Evolutionary conservation across 2,888 invertebrate genomes (phyloP).

Genomic region (Beris chalybata): DNA sequence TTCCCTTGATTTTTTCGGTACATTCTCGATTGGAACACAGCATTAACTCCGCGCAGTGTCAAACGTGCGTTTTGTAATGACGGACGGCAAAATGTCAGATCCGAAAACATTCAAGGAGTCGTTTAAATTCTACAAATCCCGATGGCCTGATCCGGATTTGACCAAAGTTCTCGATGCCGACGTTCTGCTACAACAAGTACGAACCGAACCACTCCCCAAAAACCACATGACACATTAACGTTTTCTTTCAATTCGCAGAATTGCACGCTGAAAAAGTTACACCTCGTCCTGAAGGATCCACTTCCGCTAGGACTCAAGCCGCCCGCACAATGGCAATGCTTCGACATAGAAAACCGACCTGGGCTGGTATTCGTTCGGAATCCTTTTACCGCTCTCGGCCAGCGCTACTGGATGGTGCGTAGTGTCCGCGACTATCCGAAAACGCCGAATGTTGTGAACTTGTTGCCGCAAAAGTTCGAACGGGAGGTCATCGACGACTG

Average conservation of each 20-base stretch:
- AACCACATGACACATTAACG: neutral
- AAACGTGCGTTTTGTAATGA: no score
- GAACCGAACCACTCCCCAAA: no score
- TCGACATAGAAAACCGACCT: conserved; percentile 62
- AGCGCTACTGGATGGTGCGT: conserved; percentile 80
- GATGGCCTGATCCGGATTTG: conserved; percentile 65
- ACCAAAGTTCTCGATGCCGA: conserved; percentile 65
- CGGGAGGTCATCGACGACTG: conserved; percentile 62
- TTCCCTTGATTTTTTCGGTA: no score
- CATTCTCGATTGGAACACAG: no score
- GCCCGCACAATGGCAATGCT: conserved; percentile 65
- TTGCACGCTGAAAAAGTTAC: conserved; percentile 1
- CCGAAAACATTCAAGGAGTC: conserved; percentile 63
- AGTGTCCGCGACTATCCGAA: conserved; percentile 76
- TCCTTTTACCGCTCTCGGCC: conserved; percentile 77
- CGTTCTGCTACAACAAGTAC: conserved; percentile 1
- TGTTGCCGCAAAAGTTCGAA: conserved; percentile 46
- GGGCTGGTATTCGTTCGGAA: conserved; percentile 82
- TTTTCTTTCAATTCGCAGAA: neutral
- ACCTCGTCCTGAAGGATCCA: neutral
- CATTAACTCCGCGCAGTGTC: no score
- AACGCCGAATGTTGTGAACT: conserved; percentile 61
- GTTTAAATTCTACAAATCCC: conserved; percentile 81
- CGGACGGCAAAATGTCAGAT: neutral
- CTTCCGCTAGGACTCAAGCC: conserved; percentile 54